phyloP scores from a whole-genome alignment of 2,797 vertebrate species.

The Potorous gilbertii region DNA sequence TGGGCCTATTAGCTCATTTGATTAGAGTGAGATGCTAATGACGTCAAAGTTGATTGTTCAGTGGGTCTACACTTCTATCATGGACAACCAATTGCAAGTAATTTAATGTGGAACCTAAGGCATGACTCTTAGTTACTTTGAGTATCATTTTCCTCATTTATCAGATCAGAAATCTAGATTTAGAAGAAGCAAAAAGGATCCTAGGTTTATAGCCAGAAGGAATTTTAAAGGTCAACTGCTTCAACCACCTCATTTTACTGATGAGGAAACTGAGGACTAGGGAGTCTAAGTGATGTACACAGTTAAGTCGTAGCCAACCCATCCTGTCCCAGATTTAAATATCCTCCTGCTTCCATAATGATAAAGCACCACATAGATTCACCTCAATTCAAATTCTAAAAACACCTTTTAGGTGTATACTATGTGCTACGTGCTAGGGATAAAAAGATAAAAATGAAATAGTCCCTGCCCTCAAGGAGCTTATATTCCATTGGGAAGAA shows the following conservation, averaged over 20 bases:
- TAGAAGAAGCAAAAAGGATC: background rate
- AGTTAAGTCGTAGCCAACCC: background rate
- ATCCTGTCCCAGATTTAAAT: background rate
- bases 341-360: background rate
- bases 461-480: background rate
- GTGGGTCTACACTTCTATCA: slow-evolving; percentile 12
- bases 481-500: background rate
- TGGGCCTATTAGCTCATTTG: slow-evolving; percentile 52
- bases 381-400: background rate
- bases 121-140: background rate
- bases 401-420: background rate
- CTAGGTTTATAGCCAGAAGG: background rate
- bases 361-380: background rate
- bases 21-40: slow-evolving; percentile 56
- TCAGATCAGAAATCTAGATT: slow-evolving; percentile 40
- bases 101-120: slow-evolving; percentile 45
- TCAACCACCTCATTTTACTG: background rate
- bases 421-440: background rate
- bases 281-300: background rate
- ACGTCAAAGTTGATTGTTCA: slow-evolving; percentile 51
- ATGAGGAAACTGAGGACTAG: background rate
- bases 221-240: background rate
- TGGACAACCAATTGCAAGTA: slow-evolving; percentile 40
- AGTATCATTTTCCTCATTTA: background rate
- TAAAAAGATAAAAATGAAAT: background rate